phyloP scores from a whole-genome alignment of 2,113 vertebrate genomes.

The Lepus europaeus region DNA sequence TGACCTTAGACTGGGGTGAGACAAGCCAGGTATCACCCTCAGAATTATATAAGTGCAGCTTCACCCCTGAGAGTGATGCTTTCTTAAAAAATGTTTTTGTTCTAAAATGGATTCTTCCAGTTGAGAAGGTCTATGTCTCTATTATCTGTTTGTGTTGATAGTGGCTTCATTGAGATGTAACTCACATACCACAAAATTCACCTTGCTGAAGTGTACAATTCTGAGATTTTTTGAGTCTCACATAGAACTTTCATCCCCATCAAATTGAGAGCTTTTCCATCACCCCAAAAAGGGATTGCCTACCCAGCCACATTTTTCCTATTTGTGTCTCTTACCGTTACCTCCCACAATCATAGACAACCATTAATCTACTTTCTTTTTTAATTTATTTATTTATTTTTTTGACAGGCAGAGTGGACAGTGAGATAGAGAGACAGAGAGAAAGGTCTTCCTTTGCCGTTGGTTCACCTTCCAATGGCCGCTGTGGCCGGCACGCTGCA shows the following conservation, averaged over 20 bases:
- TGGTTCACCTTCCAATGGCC: too few relatives aligned
- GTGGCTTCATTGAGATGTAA: background rate
- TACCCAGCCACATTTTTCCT: background rate
- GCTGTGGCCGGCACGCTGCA: too few relatives aligned
- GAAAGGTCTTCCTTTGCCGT: too few relatives aligned
- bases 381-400: too few relatives aligned
- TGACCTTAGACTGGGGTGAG: background rate
- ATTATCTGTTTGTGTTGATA: background rate
- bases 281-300: background rate
- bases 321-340: fast-evolving
- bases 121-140: background rate
- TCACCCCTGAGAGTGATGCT: fast-evolving
- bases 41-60: background rate
- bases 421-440: too few relatives aligned
- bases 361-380: background rate
- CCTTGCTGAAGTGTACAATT: background rate
- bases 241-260: background rate
- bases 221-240: background rate
- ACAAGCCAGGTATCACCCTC: background rate
- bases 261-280: background rate
- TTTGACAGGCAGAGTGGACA: too few relatives aligned
- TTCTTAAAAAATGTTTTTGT: background rate
- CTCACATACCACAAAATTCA: background rate
- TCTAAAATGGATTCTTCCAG: background rate
- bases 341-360: background rate